Percentiles rank a stretch among this genome's conserved stretches.
Evolutionary conservation across 2,113 vertebrate genomes (phyloP).

Genomic region (Leucopternis melanops): DNA sequence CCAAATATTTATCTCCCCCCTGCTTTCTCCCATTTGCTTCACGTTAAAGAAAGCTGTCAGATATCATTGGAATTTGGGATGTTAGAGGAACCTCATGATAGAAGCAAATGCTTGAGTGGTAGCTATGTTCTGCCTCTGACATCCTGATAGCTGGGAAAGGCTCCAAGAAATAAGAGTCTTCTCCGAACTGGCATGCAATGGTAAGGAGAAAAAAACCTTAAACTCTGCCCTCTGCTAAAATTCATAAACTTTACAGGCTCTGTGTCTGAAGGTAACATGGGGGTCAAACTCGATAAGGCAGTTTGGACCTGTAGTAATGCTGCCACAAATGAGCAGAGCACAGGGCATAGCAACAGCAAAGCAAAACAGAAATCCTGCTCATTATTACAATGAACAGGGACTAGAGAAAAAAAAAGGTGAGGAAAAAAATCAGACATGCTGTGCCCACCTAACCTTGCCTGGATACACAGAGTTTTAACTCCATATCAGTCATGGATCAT

Average conservation of each 20-base stretch:
- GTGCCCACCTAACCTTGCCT: not conserved
- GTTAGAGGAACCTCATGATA: not conserved
- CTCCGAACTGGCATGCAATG: not conserved
- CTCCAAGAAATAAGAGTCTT: not conserved
- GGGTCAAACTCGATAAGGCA: not conserved
- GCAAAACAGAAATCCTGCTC: not conserved
- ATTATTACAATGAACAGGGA: not conserved
- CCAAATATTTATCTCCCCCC: not conserved
- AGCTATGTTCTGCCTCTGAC: not conserved
- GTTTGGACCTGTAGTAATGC: not conserved
- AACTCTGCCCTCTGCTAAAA: not conserved
- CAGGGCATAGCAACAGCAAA: not conserved
- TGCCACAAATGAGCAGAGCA: not conserved
- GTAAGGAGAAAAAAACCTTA: not conserved
- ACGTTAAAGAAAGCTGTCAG: not conserved
- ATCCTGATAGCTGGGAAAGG: not conserved
- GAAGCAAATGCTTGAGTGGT: not conserved
- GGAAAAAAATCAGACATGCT: not conserved
- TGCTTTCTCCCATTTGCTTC: not conserved
- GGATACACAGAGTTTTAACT: not conserved
- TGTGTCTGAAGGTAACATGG: not conserved
- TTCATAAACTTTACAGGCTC: not conserved
- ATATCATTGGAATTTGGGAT: not conserved
- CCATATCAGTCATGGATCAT: not conserved
- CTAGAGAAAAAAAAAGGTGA: not conserved